These are phyloP conservation scores for Lithophane semibrunnea DNA, from an alignment of 2,888 invertebrate genomes.

Conservation along the genomic window DNA sequence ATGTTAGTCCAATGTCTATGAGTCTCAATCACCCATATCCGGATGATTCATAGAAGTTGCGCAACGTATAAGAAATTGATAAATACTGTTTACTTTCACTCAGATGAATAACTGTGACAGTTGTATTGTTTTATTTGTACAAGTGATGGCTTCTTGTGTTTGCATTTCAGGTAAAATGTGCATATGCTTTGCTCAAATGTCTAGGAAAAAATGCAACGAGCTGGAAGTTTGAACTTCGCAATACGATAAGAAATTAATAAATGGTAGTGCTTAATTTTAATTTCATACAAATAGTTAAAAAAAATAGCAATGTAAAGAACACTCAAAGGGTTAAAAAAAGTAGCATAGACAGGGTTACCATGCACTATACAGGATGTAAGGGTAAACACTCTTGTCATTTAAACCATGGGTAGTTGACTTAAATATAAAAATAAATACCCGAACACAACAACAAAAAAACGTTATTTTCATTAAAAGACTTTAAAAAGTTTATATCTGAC, in stretches of 20 bases:
- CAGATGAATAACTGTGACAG: slow-evolving; percentile 2
- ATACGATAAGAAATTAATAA: neutral
- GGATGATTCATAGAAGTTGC: slow-evolving; percentile 33
- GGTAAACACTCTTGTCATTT: too few relatives aligned
- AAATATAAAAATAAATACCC: too few relatives aligned
- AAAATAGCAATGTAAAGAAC: neutral
- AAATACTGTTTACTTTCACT: slow-evolving; percentile 36
- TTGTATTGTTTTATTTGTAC: neutral
- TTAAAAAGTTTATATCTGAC: too few relatives aligned
- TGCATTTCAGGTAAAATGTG: neutral
- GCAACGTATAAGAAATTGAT: slow-evolving; percentile 50
- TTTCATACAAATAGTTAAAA: neutral
- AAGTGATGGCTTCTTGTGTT: neutral
- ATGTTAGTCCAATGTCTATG: slow-evolving; percentile 4
- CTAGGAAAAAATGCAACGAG: neutral
- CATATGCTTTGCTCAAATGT: neutral
- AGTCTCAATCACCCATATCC: slow-evolving; percentile 35
- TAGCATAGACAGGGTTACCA: slow-evolving; percentile 1
- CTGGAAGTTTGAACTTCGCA: neutral
- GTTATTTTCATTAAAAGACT: too few relatives aligned
- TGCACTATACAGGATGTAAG: too few relatives aligned
- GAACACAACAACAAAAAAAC: too few relatives aligned
- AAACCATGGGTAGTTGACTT: too few relatives aligned
- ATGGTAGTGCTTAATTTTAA: neutral
- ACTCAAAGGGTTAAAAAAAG: neutral